Conservation (phyloP, 2,888 invertebrate genomes). For the Agrotis ipsilon region DNA sequence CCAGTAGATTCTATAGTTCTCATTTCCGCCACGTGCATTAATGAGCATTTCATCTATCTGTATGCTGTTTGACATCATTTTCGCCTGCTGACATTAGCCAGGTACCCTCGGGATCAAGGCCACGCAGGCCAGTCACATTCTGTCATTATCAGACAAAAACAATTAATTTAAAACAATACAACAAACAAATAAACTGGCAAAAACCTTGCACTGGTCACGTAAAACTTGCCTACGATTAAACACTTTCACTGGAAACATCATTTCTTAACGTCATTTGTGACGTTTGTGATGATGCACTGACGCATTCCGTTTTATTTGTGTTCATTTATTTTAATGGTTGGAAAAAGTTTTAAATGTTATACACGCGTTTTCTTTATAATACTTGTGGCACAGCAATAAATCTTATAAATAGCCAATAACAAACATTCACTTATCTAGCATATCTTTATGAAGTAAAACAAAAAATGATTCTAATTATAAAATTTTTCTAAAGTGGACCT, state of each 20-base stretch:
- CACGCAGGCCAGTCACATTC: slow-evolving; percentile 10
- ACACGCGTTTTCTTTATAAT: not conserved
- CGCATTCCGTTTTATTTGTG: slow-evolving; percentile 4
- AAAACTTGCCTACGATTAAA: slow-evolving; percentile 34
- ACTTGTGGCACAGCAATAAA: slow-evolving; percentile 21
- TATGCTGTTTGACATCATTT: slow-evolving; percentile 45
- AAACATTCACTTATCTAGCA: too few relatives aligned
- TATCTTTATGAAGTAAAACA: too few relatives aligned
- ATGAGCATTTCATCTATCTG: not conserved
- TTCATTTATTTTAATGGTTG: slow-evolving; percentile 23
- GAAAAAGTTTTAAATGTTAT: slow-evolving; percentile 7
- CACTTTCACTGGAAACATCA: slow-evolving; percentile 34
- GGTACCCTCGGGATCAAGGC: slow-evolving; percentile 53
- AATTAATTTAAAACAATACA: slow-evolving; percentile 46
- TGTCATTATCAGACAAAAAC: slow-evolving; percentile 25
- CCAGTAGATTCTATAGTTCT: not conserved
- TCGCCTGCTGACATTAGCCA: slow-evolving; percentile 1
- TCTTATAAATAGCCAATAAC: slow-evolving; percentile 29
- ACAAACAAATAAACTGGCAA: slow-evolving; percentile 19
- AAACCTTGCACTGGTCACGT: slow-evolving; percentile 20
- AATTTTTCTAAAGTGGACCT: too few relatives aligned
- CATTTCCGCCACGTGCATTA: not conserved
- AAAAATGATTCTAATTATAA: too few relatives aligned
- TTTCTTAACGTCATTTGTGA: slow-evolving; percentile 16
- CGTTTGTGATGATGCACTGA: slow-evolving; percentile 26